Conservation (phyloP, 2,113 vertebrate genomes). For the Capreolus pygargus region DNA sequence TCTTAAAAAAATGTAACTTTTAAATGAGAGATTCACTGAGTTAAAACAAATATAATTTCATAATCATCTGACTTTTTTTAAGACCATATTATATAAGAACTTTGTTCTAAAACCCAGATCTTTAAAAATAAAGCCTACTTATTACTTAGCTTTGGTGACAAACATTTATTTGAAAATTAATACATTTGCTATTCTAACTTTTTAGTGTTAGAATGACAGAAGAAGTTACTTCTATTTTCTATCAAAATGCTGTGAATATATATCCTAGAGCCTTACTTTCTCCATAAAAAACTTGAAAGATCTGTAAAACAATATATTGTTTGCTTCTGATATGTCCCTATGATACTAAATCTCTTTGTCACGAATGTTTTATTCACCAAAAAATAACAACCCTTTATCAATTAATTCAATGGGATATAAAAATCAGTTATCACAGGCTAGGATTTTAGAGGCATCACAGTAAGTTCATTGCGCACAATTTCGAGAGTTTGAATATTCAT, state of each 20-base stretch:
- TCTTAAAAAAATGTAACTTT: not conserved
- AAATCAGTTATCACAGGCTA: not conserved
- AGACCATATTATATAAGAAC: not conserved
- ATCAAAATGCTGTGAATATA: not conserved
- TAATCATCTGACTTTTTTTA: not conserved
- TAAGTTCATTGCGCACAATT: not conserved
- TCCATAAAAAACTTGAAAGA: constrained; percentile 11
- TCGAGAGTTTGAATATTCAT: not conserved
- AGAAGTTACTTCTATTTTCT: constrained; percentile 14
- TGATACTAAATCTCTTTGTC: not conserved
- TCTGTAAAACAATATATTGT: not conserved
- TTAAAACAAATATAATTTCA: not conserved
- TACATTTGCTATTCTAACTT: not conserved
- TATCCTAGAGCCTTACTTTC: not conserved
- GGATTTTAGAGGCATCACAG: not conserved
- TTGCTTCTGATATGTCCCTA: not conserved
- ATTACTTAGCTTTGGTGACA: not conserved
- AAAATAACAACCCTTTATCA: not conserved
- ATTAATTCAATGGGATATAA: not conserved
- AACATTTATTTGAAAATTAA: constrained; percentile 24
- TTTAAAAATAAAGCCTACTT: not conserved
- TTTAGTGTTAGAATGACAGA: not conserved
- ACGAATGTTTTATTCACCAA: constrained; percentile 1
- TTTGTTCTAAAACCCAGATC: not conserved
- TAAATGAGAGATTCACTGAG: not conserved